Evolutionary conservation across 2,888 invertebrate genomes (phyloP).

Genomic region (Pandemis heparana): DNA sequence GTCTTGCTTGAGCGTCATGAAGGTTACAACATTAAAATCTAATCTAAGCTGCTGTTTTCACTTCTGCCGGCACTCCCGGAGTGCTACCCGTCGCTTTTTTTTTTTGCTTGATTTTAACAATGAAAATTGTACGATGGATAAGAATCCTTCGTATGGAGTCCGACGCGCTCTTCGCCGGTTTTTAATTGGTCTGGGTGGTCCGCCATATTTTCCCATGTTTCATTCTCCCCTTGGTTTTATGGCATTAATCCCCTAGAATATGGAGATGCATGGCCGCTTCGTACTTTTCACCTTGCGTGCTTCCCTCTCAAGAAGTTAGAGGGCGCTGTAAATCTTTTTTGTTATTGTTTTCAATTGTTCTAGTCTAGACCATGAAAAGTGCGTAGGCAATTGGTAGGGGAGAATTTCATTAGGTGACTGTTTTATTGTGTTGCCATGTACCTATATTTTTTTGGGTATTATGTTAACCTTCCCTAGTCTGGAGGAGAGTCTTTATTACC

Average conservation of each 20-base stretch:
- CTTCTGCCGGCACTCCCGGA: no score
- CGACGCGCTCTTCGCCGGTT: no score
- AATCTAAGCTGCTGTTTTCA: no score
- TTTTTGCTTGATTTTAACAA: no score
- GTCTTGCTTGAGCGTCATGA: no score
- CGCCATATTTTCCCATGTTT: constrained; percentile 47
- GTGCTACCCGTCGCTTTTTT: no score
- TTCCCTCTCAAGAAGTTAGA: constrained; percentile 54
- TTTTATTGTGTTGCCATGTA: constrained; percentile 26
- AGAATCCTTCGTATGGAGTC: no score
- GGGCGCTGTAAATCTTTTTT: constrained; percentile 56
- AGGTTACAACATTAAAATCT: no score
- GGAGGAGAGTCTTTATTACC: constrained; percentile 20
- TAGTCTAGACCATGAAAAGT: constrained; percentile 58
- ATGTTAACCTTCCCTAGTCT: constrained; percentile 26
- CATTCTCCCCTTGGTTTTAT: constrained; percentile 54
- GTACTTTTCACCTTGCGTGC: constrained; percentile 65
- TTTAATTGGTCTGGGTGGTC: constrained; percentile 47
- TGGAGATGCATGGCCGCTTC: constrained; percentile 52
- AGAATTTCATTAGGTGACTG: constrained; percentile 30
- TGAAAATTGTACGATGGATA: no score
- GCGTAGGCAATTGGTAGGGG: constrained; percentile 51
- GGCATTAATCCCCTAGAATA: constrained; percentile 54
- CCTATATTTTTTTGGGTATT: constrained; percentile 13
- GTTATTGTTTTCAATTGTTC: constrained; percentile 62